Conservation (phyloP, 1,140 invertebrate genomes). For the Myzus persicae region DNA sequence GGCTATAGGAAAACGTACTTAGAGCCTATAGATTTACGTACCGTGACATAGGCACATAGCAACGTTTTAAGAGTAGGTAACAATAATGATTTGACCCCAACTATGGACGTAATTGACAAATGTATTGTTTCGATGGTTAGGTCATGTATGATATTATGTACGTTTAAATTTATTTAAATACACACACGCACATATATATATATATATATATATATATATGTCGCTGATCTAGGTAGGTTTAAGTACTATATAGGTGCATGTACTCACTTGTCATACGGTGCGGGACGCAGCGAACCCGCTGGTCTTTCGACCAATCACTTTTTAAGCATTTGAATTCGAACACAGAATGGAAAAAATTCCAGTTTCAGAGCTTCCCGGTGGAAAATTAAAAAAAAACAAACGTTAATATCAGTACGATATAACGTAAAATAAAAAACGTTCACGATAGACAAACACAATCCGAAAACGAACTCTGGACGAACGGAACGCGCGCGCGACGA, state of each 20-base stretch:
- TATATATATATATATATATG: not conserved
- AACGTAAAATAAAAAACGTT: not conserved
- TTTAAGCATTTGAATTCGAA: not conserved
- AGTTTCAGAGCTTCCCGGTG: not conserved
- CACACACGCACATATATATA: not conserved
- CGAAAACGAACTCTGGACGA: not conserved
- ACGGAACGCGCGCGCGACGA: not conserved
- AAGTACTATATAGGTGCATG: not conserved
- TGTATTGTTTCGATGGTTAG: not conserved
- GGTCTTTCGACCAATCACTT: constrained; percentile 27
- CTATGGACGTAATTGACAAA: not conserved
- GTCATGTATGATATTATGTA: not conserved
- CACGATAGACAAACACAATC: not conserved
- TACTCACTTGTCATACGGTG: not conserved
- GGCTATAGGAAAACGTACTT: not conserved
- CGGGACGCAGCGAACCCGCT: not conserved
- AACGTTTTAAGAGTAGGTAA: not conserved
- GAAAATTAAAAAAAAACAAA: not conserved
- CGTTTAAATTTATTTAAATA: too few relatives aligned
- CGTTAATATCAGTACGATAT: not conserved
- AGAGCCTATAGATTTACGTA: not conserved
- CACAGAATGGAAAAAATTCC: not conserved
- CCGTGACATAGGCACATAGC: not conserved
- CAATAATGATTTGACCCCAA: not conserved
- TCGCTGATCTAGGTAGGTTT: not conserved